Base-by-base conservation (phyloP, 23 tunicate genomes). In the Halocynthia aurantium region DNA sequence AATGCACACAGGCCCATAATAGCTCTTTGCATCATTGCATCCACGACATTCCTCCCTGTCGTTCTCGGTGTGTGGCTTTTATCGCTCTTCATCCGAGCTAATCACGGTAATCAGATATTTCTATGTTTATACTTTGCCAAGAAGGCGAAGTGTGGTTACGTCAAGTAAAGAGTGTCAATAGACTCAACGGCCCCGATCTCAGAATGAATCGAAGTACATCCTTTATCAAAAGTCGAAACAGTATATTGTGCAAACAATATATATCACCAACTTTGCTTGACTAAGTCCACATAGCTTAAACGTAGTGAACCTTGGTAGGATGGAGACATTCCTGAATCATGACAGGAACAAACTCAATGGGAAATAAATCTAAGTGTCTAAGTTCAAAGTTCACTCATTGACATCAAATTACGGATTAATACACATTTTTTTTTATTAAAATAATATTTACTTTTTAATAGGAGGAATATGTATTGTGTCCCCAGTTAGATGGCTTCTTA, bases 401-500 rank as follows among this genome's bases (percentile, higher is more conserved):
- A 6, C 60, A 0, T 11, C 6, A 52, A 6, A 67, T 22, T 61
- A 15, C 7, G 5, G 10, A 44, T 51, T 7, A 58, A 17, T 52
- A 13, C 8, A 74, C 18, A 11, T 67, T 52, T 78, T 17, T 8
- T 61, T 50, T 22, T 12, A n/a, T 60, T 64, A 61, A 50, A 12
- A 6, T 21, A 7, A 13, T 22, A 11, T 55, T 13, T 44, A 8
- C 13, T 52, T 67, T 53, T 66, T 54, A 7, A 0, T 53, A 88
- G 95, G 84, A 57, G 95, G 95, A 52, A 66, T 88, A 57, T 22
- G 22, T 44, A 84, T 83, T 74, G 75, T 88, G 22, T 55, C 88
- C 7, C 95, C 95, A 12, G 67, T 53, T 57, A 66, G 95, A 61
- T 68, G 86, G 63, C 15, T 79, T 18, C 50, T 72, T 22, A 71